Evolutionary conservation across 2,797 vertebrate species (phyloP).

Genomic region (Sarcoramphus papa): DNA sequence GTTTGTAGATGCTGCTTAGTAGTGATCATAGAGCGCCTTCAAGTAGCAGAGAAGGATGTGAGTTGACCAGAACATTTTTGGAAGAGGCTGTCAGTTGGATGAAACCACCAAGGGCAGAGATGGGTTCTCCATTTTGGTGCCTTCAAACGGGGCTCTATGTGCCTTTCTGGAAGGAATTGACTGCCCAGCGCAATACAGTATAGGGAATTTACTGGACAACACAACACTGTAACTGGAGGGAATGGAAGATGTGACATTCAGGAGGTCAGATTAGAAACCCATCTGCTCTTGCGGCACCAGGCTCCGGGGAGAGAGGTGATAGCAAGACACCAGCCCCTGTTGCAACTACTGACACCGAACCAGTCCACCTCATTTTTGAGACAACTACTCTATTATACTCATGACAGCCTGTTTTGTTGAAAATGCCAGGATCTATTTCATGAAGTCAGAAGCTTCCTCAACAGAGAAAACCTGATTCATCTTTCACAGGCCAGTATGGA

Average conservation of each 20-base stretch:
- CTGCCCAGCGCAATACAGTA: rapidly evolving
- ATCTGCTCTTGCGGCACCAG: neutral
- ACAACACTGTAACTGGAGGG: neutral
- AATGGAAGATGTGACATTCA: neutral
- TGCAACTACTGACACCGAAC: neutral
- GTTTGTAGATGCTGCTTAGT: neutral
- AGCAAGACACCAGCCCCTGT: neutral
- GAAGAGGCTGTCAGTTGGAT: neutral
- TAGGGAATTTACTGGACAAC: neutral
- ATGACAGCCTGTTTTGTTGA: neutral
- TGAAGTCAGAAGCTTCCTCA: neutral
- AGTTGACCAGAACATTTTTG: neutral
- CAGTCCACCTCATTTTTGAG: neutral
- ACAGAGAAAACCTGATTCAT: neutral
- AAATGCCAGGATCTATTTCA: neutral
- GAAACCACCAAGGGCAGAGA: neutral
- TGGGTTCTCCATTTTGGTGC: neutral
- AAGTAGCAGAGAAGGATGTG: neutral
- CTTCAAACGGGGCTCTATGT: neutral
- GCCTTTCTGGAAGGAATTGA: neutral
- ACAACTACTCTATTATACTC: neutral
- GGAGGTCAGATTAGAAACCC: neutral
- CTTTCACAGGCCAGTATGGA: neutral
- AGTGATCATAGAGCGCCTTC: neutral
- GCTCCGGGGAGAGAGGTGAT: neutral